Conservation (phyloP, 37 sponge, comb jelly and placozoan species). For the Dysidea cf. avara region DNA sequence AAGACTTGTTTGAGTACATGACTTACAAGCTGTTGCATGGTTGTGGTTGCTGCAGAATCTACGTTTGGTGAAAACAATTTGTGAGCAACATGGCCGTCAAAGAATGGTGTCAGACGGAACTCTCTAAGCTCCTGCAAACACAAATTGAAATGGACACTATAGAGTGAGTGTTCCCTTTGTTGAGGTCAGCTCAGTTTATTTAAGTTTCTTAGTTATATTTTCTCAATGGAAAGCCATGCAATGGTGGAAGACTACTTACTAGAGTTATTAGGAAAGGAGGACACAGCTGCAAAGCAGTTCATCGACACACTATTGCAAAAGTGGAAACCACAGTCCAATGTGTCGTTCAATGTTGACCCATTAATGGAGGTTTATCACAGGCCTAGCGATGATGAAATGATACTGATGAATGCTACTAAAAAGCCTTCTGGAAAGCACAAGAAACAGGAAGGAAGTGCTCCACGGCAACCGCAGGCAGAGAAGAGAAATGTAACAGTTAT, state of each 20-base stretch:
- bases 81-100: neutral
- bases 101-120: slow-evolving; percentile 41
- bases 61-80: neutral
- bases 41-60: neutral
- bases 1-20: neutral
- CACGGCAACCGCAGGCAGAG: too few relatives aligned
- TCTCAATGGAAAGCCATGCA: slow-evolving; percentile 48
- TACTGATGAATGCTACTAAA: slow-evolving; percentile 22
- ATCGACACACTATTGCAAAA: slow-evolving; percentile 15
- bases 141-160: slow-evolving; percentile 31
- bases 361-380: slow-evolving; percentile 8
- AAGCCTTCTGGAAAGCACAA: neutral
- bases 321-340: slow-evolving; percentile 31
- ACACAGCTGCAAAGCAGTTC: slow-evolving; percentile 1
- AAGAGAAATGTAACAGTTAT: too few relatives aligned
- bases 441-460: too few relatives aligned
- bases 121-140: slow-evolving; percentile 28
- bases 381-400: slow-evolving; percentile 29
- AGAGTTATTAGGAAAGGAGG: slow-evolving; percentile 32
- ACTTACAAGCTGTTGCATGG: neutral
- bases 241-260: slow-evolving; percentile 54
- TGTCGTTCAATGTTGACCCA: neutral
- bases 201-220: slow-evolving; percentile 45
- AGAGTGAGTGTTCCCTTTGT: slow-evolving; percentile 6
- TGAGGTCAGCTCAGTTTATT: neutral